phyloP scores from a whole-genome alignment of 1,140 invertebrate species.

The Philaenus spumarius region DNA sequence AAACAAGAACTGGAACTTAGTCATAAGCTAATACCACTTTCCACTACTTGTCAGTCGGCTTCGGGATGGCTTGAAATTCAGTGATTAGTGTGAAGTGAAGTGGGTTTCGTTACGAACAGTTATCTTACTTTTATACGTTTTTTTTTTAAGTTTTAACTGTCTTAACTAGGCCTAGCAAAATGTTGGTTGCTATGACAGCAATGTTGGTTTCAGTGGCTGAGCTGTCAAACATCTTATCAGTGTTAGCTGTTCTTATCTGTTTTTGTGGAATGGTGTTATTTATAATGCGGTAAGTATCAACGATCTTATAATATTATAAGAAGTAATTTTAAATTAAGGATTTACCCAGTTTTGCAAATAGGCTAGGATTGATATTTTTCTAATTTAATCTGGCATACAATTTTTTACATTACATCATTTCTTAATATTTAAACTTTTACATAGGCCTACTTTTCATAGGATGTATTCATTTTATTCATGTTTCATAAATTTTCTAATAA shows the following conservation, averaged over 20 bases:
- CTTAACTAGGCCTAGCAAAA: constrained; percentile 10
- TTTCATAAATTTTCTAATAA: no score
- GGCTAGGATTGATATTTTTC: no score
- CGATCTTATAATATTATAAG: no score
- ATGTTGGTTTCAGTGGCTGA: constrained; percentile 59
- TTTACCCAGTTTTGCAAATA: no score
- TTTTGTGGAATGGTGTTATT: constrained; percentile 53
- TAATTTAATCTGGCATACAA: no score
- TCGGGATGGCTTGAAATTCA: constrained; percentile 18
- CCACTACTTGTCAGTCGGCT: constrained; percentile 13
- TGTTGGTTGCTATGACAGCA: constrained; percentile 44
- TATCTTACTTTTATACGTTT: not conserved
- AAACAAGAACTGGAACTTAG: no score
- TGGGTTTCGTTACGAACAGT: constrained; percentile 3
- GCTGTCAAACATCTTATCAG: constrained; percentile 62
- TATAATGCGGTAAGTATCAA: constrained; percentile 50
- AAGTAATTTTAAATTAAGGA: no score
- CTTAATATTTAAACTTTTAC: no score
- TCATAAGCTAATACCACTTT: constrained; percentile 5
- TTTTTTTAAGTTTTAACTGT: not conserved
- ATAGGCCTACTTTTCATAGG: no score
- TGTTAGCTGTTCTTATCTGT: constrained; percentile 55
- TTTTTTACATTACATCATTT: no score
- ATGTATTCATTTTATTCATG: no score
- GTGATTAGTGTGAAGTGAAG: constrained; percentile 9